Base-by-base conservation (phyloP, 2,888 invertebrate genomes). In the Hoplodrina blanda region DNA sequence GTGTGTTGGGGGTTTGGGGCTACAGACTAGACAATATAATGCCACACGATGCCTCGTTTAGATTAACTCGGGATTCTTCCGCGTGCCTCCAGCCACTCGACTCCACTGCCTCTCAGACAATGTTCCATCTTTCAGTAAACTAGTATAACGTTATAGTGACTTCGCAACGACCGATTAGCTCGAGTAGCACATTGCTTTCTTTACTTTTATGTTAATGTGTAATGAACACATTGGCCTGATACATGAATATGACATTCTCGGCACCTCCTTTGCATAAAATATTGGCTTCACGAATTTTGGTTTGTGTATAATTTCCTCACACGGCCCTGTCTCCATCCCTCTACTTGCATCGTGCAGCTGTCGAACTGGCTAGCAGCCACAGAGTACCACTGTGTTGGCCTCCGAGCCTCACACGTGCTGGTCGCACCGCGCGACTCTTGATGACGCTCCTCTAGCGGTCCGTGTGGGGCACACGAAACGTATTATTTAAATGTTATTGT, bases 101-200 rank as follows among this genome's bases (percentile, higher is more conserved):
- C 80, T 73, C 71, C 76, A 79, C 78, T 69, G 59, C 74, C 75
- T 80, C 78, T 80, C 81, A 76, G 78, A 78, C 69, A 66, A 67
- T 69, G 69, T 62, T 83, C 75, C 71, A 80, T 75, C 71, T 70
- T 73, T 71, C 76, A 68, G 78, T 75, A 78, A 71, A 72, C 69
- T 76, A 76, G 80, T 79, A 66, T 52, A 56, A 65, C 76, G 67
- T 66, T 69, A 73, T 62, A 72, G 69, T 50, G 71, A 77, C 63
- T 70, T 73, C 73, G 76, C 82, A 74, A 71, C 75, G 64, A 76
- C 61, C 62, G 73, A 77, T 69, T 83, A 73, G 75, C 73, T 79
- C 73, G 60, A 82, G 85, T 87, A 88, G 89, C 89, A 89, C 90
- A 81, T 78, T 78, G 89, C 91, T 91, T 91, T 82, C 80, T 87